A percentile compares a stretch with the other conserved stretches of the same genome.
phyloP scores from a whole-genome alignment of 2,797 vertebrate genomes.

The Brachyalestes nurse region DNA sequence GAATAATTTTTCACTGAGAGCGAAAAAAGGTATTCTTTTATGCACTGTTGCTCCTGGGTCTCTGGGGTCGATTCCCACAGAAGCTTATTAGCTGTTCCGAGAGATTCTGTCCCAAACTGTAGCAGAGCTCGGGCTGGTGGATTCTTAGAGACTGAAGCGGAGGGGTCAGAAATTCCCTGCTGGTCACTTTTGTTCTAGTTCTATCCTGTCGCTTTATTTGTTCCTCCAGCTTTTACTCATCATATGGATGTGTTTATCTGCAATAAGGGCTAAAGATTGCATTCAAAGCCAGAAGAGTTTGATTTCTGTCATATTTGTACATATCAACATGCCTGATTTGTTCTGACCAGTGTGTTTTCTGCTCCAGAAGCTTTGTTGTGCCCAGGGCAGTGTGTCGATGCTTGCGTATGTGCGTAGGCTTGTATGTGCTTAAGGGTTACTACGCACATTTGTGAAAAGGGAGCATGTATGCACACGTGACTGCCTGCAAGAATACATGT shows the following conservation, averaged over 20 bases:
- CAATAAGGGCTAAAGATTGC: neutral
- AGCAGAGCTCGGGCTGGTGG: neutral
- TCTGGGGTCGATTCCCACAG: neutral
- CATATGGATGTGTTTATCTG: neutral
- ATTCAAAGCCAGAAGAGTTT: neutral
- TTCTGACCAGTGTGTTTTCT: conserved; percentile 16
- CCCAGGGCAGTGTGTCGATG: conserved; percentile 25
- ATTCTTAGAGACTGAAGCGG: neutral
- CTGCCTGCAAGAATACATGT: neutral
- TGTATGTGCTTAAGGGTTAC: conserved; percentile 13
- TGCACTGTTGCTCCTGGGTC: neutral
- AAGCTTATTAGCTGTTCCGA: conserved; percentile 4
- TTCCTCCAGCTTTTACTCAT: neutral
- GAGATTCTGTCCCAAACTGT: neutral
- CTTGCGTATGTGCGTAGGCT: conserved; percentile 22
- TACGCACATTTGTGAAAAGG: conserved; percentile 6
- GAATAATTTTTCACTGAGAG: neutral
- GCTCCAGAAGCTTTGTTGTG: neutral
- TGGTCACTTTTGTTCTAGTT: neutral
- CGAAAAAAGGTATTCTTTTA: neutral
- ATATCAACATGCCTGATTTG: neutral
- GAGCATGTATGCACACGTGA: conserved; percentile 1
- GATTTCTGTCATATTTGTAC: neutral
- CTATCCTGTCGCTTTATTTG: neutral
- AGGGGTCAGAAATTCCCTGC: conserved; percentile 8